Evolutionary conservation across 2,113 vertebrate genomes (phyloP).

Genomic region (Phyllopteryx taeniolatus): DNA sequence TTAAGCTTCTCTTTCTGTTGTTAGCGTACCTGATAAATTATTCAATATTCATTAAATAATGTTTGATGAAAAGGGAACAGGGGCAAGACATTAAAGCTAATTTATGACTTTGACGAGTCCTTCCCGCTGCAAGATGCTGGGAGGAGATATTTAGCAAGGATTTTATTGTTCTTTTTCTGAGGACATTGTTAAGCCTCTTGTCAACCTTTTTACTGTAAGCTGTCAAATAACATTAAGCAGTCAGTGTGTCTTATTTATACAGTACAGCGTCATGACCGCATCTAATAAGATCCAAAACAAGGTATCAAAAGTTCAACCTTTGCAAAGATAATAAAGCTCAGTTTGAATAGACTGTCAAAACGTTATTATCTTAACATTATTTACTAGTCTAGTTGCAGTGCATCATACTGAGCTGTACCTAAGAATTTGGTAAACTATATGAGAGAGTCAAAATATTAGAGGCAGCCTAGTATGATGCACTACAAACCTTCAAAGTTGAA

Average conservation of each 20-base stretch:
- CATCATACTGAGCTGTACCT: neutral
- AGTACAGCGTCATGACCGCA: neutral
- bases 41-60: conserved; percentile 12
- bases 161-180: neutral
- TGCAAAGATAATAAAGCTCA: neutral
- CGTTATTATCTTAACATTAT: neutral
- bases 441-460: neutral
- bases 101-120: conserved; percentile 1
- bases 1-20: conserved; percentile 1
- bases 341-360: neutral
- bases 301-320: neutral
- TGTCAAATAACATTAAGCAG: neutral
- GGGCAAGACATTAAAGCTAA: neutral
- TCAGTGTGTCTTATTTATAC: neutral
- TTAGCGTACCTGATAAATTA: neutral
- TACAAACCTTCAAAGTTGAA: too few species aligned
- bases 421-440: neutral
- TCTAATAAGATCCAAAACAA: neutral
- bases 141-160: neutral
- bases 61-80: conserved; percentile 5
- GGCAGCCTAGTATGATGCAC: neutral
- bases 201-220: neutral
- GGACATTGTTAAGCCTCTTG: neutral
- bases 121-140: neutral
- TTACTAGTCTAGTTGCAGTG: neutral